Evolutionary conservation across 1,140 invertebrate species (phyloP), one percentile per base, ranked within the genome.

Genomic region (Platorchestia sp.): DNA sequence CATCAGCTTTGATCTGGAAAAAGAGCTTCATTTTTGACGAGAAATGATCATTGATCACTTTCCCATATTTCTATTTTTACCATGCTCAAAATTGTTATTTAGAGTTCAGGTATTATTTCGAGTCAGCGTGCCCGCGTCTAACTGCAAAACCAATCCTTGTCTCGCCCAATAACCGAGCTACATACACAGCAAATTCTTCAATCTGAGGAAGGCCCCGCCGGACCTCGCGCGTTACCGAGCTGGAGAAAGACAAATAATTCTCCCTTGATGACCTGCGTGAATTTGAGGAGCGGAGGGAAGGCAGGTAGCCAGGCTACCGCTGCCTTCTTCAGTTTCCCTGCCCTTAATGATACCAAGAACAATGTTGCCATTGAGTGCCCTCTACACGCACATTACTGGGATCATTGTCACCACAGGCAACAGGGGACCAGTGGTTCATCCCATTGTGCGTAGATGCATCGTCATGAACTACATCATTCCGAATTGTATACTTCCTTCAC

Each of bases 301-400:
- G 87, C 43, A 89, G 87, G 87, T 44, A 89, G 43, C 87, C 41
- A 42, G 22, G 87, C 87, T 89, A 89, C 87, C 87, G 87, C n/a
- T 89, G 87, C 87, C 87, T 89, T 89, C 87, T 89, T 89, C 87
- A 89, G 87, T 89, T 89, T 41, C 22, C 41, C 87, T 5, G 27
- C 87, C 87, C n/a, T 44, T 89, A 89, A 89, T 89, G 87, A 89
- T 89, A 44, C 87, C 43, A 89, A 44, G 87, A 42, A 89, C 87
- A 89, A 89, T 89, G 87, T 89, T 44, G 41, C n/a, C 14, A 41
- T 89, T 89, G 87, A 42, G 87, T 41, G 87, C 43, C 87, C 41
- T 44, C 87, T 89, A 89, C 87, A 89, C 87, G 87, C 27, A 43
- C 87, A 89, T 89, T 89, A 89, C 43, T 41, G 41, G 43, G 87